A percentile compares a stretch with the other conserved stretches of the same genome.
These are phyloP conservation scores for Tetranychus urticae DNA, from an alignment of 1,140 invertebrate genomes.

Conservation along the genomic window DNA sequence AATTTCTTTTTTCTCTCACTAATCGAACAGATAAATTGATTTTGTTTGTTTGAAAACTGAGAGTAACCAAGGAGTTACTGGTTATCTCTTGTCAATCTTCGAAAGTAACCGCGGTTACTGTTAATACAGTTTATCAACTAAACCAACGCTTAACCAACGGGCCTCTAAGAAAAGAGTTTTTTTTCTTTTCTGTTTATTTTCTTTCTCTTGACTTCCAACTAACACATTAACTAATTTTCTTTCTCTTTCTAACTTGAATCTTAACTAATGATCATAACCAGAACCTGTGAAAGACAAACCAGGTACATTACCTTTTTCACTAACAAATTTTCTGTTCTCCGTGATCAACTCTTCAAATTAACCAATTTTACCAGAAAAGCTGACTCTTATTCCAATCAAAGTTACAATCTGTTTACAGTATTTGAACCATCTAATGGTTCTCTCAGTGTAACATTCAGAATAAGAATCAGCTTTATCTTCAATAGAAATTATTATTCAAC, in stretches of 20 bases:
- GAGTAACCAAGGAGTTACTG: background rate
- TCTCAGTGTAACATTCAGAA: background rate
- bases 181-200: background rate
- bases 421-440: background rate
- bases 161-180: background rate
- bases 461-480: background rate
- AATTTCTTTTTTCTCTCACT: background rate
- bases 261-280: background rate
- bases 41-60: background rate
- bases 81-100: background rate
- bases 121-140: background rate
- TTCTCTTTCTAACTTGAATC: background rate
- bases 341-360: background rate
- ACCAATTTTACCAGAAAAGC: background rate
- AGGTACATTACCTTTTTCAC: background rate
- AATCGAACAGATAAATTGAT: background rate
- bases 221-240: background rate
- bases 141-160: background rate
- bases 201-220: background rate
- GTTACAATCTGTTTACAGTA: background rate
- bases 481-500: background rate
- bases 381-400: background rate
- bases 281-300: background rate
- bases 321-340: background rate
- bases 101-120: background rate